Percentiles rank a stretch among this genome's conserved stretches.
These are phyloP conservation scores for Thamnophis elegans DNA, from an alignment of 2,797 vertebrate genomes.

Conservation along the genomic window DNA sequence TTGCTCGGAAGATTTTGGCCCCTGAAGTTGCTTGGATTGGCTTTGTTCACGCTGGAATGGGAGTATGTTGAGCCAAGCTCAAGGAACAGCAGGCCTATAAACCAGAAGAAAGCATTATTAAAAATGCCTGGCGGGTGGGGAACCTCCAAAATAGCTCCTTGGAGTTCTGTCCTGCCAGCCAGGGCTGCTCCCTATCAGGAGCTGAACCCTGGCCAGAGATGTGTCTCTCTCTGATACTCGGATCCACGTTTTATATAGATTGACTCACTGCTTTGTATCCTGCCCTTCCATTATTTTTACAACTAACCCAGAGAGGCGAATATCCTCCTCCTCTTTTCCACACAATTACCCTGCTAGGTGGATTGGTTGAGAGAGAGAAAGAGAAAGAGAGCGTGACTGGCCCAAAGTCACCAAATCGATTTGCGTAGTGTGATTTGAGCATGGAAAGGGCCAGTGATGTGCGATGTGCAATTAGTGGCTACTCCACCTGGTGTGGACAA, in stretches of 20 bases:
- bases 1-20: neutral
- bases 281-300: neutral
- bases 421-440: too few relatives aligned
- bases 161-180: neutral
- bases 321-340: neutral
- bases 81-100: neutral
- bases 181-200: accelerated
- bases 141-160: neutral
- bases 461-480: too few relatives aligned
- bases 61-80: neutral
- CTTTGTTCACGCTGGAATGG: neutral
- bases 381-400: neutral
- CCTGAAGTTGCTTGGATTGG: neutral
- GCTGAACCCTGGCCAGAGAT: constrained; percentile 14
- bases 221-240: constrained; percentile 3
- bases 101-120: neutral
- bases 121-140: neutral
- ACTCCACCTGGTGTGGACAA: too few relatives aligned
- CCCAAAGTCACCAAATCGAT: neutral
- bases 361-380: too few relatives aligned
- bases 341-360: neutral
- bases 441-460: too few relatives aligned
- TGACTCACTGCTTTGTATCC: neutral
- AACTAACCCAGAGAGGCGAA: neutral
- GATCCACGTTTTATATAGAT: neutral